A percentile compares a stretch with the other conserved stretches of the same genome.
These are phyloP conservation scores for Rhombomys opimus DNA, from an alignment of 2,113 vertebrate genomes.

Conservation along the genomic window DNA sequence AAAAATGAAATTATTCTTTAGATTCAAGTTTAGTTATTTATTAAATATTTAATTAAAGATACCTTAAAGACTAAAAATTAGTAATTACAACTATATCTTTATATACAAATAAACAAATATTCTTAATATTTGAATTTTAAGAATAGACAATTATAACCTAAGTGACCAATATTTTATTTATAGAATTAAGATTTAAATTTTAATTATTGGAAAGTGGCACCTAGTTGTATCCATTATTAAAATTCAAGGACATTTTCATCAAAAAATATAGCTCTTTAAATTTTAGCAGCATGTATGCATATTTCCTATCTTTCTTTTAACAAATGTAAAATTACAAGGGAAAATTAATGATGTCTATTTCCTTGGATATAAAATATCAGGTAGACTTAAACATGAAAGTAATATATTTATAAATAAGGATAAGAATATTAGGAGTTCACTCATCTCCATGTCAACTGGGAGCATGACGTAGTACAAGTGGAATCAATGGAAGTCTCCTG, in stretches of 20 bases:
- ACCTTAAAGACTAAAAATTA: background rate
- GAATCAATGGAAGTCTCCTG: background rate
- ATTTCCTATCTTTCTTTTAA: background rate
- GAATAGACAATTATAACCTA: background rate
- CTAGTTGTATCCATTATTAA: background rate
- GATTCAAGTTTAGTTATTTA: background rate
- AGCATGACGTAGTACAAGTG: background rate
- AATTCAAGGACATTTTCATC: background rate
- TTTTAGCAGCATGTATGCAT: background rate
- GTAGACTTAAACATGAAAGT: background rate
- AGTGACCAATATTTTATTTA: background rate
- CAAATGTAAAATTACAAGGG: background rate
- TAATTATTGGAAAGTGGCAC: background rate
- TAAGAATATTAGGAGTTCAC: background rate
- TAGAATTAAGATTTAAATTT: background rate
- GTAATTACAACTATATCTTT: background rate
- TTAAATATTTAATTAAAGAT: background rate
- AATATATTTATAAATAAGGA: background rate
- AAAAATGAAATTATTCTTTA: background rate
- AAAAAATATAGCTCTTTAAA: background rate
- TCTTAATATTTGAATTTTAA: background rate
- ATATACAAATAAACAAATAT: background rate
- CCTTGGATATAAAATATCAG: background rate
- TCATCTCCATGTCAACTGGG: background rate
- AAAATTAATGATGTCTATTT: background rate